Base-by-base conservation (phyloP, 2,113 vertebrate genomes). In the Aptenodytes forsteri region DNA sequence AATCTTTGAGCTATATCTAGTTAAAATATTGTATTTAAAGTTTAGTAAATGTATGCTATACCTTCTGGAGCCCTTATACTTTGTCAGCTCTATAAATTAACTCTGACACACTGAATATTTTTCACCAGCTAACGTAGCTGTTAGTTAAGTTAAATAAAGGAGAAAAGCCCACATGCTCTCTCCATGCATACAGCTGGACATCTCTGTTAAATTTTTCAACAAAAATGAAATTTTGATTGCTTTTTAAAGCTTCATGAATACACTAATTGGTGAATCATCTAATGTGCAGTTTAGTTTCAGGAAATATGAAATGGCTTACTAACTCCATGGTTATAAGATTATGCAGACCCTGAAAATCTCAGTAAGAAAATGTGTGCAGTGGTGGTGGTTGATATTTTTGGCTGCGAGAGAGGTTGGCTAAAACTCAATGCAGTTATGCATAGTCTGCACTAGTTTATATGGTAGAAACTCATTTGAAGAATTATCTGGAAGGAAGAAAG, bases 81-180 rank as follows among this genome's bases (percentile, higher is more conserved):
- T 97, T 96, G 96, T 97, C 96, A 97, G 91, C 94, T 97, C 94
- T 97, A 95, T 97, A 97, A 96, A 96, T 97, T 97, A 97, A 95
- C 94, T 97, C 92, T 88, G 95, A 97, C 97, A 97, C 95, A 88
- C 91, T 96, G 96, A 97, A 96, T 96, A 93, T 97, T 96, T 97
- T 97, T 97, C 93, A 95, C 84, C 87, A 96, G 77, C 95, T 97
- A 96, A 83, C 93, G 2, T 93, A 97, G 95, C 91, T 97, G 97
- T 92, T 96, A 72, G 90, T 94, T 90, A 80, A 96, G 94, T 96
- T 95, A 96, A 96, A 97, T 93, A 93, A 94, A 89, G 94, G 94
- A 94, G 91, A 83, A 56, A 88, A 97, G 94, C 95, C 96, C 96
- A 96, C 94, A 88, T 97, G 89, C 89, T 97, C 73, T 91, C 56